Evolutionary conservation across 2,797 vertebrate genomes (phyloP).

Genomic region (Danio aesculapii): DNA sequence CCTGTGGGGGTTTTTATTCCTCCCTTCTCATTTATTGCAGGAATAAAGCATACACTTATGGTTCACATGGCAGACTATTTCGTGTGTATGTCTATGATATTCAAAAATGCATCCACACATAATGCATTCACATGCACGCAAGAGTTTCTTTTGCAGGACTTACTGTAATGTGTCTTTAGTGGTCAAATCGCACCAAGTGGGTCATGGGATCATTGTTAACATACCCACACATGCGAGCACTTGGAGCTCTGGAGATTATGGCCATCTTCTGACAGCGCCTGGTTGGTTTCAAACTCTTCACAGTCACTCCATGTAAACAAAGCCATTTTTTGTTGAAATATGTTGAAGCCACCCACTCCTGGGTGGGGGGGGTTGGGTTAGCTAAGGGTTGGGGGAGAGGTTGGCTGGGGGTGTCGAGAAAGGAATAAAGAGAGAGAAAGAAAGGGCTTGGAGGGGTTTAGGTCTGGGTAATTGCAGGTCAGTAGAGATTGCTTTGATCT

Average conservation of each 20-base stretch:
- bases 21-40: slow-evolving; percentile 10
- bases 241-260: slow-evolving; percentile 77
- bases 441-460: slow-evolving; percentile 66
- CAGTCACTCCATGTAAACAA: slow-evolving; percentile 79
- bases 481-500: slow-evolving; percentile 85
- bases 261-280: slow-evolving; percentile 78
- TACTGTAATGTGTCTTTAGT: slow-evolving; percentile 76
- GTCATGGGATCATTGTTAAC: slow-evolving; percentile 78
- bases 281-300: slow-evolving; percentile 72
- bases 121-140: slow-evolving; percentile 4
- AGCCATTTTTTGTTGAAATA: slow-evolving; percentile 79
- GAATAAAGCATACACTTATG: slow-evolving; percentile 25
- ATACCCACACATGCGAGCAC: slow-evolving; percentile 77
- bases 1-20: slow-evolving; percentile 57
- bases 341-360: slow-evolving; percentile 76
- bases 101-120: background rate
- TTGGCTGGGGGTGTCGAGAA: background rate
- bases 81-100: slow-evolving; percentile 5
- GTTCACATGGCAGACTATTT: background rate
- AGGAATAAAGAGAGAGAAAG: slow-evolving; percentile 67
- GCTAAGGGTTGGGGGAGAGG: background rate
- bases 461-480: slow-evolving; percentile 85
- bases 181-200: slow-evolving; percentile 74
- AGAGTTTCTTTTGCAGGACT: slow-evolving; percentile 57
- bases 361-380: slow-evolving; percentile 29